These are phyloP conservation scores for Poeciliopsis presidionis DNA, from an alignment of 2,797 vertebrate species.

Conservation along the genomic window DNA sequence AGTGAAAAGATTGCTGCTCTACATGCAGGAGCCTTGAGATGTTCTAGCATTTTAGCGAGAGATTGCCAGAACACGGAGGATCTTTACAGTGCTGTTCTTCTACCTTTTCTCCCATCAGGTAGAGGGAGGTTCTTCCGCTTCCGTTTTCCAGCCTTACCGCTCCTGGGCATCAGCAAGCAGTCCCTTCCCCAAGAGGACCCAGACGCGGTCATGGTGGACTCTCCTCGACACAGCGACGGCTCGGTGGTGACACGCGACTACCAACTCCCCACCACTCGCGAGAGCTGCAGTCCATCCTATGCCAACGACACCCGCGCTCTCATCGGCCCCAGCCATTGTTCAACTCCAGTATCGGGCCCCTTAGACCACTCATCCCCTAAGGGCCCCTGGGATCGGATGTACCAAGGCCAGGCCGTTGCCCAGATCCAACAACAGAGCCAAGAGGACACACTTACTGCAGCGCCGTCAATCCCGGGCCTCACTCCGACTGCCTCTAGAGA, in stretches of 20 bases:
- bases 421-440: constrained; percentile 65
- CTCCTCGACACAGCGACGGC: constrained; percentile 85
- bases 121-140: constrained; percentile 92
- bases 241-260: constrained; percentile 85
- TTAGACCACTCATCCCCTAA: constrained; percentile 96
- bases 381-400: constrained; percentile 86
- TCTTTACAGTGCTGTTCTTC: not conserved
- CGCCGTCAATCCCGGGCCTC: constrained; percentile 77
- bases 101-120: constrained; percentile 39
- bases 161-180: constrained; percentile 92
- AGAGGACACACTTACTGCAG: constrained; percentile 72
- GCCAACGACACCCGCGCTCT: constrained; percentile 94
- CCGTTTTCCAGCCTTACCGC: constrained; percentile 87
- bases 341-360: constrained; percentile 92
- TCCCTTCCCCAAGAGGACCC: constrained; percentile 96
- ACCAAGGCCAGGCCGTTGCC: constrained; percentile 81
- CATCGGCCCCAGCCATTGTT: constrained; percentile 90
- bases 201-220: constrained; percentile 90
- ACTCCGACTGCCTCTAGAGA: constrained; percentile 76
- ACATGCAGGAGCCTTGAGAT: not conserved
- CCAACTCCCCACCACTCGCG: constrained; percentile 86
- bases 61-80: not conserved
- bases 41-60: not conserved
- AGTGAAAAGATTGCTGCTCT: not conserved
- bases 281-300: constrained; percentile 93